Base-by-base conservation (phyloP, 2,113 vertebrate genomes). In the Pelmatolapia mariae region DNA sequence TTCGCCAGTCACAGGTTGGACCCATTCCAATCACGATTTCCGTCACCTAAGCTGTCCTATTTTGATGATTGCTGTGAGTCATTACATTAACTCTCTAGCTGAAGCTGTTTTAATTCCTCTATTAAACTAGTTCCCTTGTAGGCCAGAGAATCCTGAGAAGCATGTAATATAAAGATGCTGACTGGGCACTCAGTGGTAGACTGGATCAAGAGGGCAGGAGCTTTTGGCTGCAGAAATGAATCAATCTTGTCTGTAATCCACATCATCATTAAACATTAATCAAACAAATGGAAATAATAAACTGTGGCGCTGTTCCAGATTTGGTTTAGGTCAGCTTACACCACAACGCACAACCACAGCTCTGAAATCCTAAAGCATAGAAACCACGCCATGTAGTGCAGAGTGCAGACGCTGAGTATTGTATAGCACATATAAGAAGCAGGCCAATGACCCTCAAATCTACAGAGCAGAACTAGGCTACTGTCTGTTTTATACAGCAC, bases 81-180 rank as follows among this genome's bases (percentile, higher is more conserved):
- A 93, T 93, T 92, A 91, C 53, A 87, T 87, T 91, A 88, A 87
- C 50, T 92, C 47, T 90, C 68, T 88, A 89, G 89, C 81, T 73
- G 31, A 90, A 53, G 78, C 80, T 43, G 15, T 84, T 90, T 86
- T 87, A 88, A 92, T 89, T 87, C 78, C 13, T 18, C 78, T 40
- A 88, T 94, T 90, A 89, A 87, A 90, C 33, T 47, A 76, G 52
- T 88, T 84, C 36, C 31, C 26, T 57, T 53, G 54, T 78, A 53
- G 78, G 89, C 52, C 63, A 26, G 52, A 76, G 76, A 93, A 88
- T 92, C 83, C 73, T 15, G 78, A n/a, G 43, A 87, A 91, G 85
- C 78, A 76, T 81, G 79, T 86, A 18, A 33, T 78, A 33, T 57
- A 68, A 71, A 57, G 79, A 36, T 76, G 92, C 92, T 94, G 90